Base-by-base conservation (phyloP, 2,113 vertebrate genomes). In the Entosphenus tridentatus region DNA sequence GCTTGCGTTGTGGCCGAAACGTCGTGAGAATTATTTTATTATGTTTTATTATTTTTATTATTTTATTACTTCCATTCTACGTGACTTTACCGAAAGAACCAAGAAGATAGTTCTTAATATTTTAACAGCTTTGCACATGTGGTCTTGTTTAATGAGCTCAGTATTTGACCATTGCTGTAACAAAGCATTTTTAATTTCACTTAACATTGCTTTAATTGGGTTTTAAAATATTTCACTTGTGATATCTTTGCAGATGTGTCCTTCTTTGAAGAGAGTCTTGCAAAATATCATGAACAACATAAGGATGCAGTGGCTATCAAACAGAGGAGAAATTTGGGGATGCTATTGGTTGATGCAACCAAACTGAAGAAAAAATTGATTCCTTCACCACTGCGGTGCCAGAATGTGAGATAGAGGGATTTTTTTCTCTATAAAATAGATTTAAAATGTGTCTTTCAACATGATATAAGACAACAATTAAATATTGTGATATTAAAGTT, bases 281-380 rank as follows among this genome's bases (percentile, higher is more conserved):
- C 82, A 73, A 82, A 81, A 70, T 83, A 87, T 70, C 79, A 85
- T 74, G 73, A 70, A 8, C 74, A 88, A 71, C 81, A 84, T 57
- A 77, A 80, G 54, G 80, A 87, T 10, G 79, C 80, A 9, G 10
- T 78, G 7, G 77, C 77, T 58, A 77, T 89, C 69, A 79, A 69
- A 56, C 76, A 79, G 70, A 81, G 75, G 71, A 82, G 76, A 69
- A 75, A 79, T 18, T 74, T 86, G 7, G 88, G 88, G 55, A 73
- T 89, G 71, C 76, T 91, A 71, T 75, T 87, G 11, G 80, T 91
- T 57, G 83, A 88, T 73, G 80, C 82, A 17, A 81, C 79, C 58
- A 76, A 75, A 71, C 76, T 88, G 14, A 87, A 83, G 77, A 75
- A 80, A 57, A 83, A 80, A 67, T 74, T 89, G 13, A 78, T 78